phyloP scores from a whole-genome alignment of 1,140 invertebrate species.

The Coenobita brevimanus region DNA sequence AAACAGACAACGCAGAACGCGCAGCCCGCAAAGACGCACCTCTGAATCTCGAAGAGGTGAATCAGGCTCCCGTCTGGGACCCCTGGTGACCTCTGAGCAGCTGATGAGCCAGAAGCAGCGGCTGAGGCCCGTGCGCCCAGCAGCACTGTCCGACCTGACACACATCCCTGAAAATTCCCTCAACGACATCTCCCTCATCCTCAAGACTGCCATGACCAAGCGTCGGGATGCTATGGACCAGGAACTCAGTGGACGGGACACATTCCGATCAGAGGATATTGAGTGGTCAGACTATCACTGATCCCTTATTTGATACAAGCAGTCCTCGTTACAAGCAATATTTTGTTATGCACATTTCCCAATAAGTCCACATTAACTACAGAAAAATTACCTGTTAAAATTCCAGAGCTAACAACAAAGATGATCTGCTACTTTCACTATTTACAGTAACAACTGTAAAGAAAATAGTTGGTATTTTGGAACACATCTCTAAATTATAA shows the following conservation, averaged over 20 bases:
- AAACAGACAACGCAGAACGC: constrained; percentile 21
- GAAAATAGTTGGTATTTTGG: too few species aligned
- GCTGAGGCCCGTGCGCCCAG: constrained; percentile 63
- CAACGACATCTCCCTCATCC: constrained; percentile 65
- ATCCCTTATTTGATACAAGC: background rate
- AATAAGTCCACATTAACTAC: background rate
- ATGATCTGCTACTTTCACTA: background rate
- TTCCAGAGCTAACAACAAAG: background rate
- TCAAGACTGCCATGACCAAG: constrained; percentile 63
- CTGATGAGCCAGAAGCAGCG: constrained; percentile 66
- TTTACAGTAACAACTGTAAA: background rate
- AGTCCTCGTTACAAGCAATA: background rate
- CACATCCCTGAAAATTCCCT: constrained; percentile 63
- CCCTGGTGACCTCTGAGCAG: constrained; percentile 63
- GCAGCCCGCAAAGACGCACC: constrained; percentile 34
- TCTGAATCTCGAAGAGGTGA: constrained; percentile 25
- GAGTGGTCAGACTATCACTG: constrained; percentile 66
- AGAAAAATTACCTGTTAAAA: background rate
- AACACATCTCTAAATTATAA: too few species aligned
- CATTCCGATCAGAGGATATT: constrained; percentile 48
- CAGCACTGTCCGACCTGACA: constrained; percentile 59
- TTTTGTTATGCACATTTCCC: too few species aligned
- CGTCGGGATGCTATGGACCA: constrained; percentile 61
- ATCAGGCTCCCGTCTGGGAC: constrained; percentile 27
- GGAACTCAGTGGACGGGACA: constrained; percentile 50